phyloP scores from a whole-genome alignment of 2,888 invertebrate species.

The Brachyopa scutellaris region DNA sequence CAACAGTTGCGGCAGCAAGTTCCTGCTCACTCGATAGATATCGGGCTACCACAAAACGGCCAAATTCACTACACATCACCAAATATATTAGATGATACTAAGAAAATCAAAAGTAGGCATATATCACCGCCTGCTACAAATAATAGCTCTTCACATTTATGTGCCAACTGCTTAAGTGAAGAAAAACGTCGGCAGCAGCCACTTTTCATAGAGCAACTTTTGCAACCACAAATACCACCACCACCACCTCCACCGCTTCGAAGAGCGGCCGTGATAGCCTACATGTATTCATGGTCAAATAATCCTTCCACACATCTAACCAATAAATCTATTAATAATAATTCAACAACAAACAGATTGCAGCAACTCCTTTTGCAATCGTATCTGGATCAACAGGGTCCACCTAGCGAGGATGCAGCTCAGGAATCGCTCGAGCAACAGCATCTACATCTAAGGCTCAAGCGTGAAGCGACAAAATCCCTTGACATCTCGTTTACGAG shows the following conservation, averaged over 20 bases:
- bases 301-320: constrained; percentile 36
- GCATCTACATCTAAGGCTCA: constrained; percentile 32
- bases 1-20: constrained; percentile 73
- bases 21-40: constrained; percentile 39
- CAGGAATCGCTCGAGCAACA: constrained; percentile 34
- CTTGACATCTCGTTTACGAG: constrained; percentile 53
- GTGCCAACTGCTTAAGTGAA: constrained; percentile 56
- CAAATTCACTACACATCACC: constrained; percentile 37
- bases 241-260: constrained; percentile 25
- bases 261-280: constrained; percentile 23
- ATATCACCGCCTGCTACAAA: constrained; percentile 12
- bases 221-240: constrained; percentile 26
- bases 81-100: constrained; percentile 47
- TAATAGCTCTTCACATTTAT: constrained; percentile 30
- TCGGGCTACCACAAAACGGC: constrained; percentile 23
- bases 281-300: constrained; percentile 49
- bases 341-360: constrained; percentile 34
- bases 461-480: constrained; percentile 51
- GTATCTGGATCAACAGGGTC: constrained; percentile 44
- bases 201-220: constrained; percentile 29
- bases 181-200: constrained; percentile 11
- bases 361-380: constrained; percentile 49
- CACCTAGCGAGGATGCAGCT: constrained; percentile 53
- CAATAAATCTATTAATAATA: constrained; percentile 32
- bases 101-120: constrained; percentile 14